These are phyloP conservation scores for Epsilonema sp. DNA, from an alignment of 2,888 invertebrate species.

Conservation along the genomic window DNA sequence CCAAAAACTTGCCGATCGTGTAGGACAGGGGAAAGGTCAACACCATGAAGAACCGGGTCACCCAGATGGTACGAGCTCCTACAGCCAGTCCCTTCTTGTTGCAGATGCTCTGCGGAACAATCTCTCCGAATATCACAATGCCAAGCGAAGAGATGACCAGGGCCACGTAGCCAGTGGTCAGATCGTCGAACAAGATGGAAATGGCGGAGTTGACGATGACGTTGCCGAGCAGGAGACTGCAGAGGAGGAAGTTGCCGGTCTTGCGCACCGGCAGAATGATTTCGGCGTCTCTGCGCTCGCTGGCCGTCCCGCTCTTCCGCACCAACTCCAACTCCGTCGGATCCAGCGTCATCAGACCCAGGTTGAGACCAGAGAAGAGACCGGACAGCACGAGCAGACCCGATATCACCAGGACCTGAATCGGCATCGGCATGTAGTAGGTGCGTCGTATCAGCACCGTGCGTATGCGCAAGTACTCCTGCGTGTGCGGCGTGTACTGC, in stretches of 20 bases:
- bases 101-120: constrained; percentile 48
- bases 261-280: constrained; percentile 68
- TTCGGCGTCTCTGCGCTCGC: constrained; percentile 53
- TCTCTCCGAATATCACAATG: constrained; percentile 92
- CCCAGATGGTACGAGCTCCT: constrained; percentile 75
- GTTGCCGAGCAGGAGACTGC: constrained; percentile 47
- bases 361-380: constrained; percentile 76
- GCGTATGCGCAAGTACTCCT: too few relatives aligned
- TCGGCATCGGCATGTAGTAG: too few relatives aligned
- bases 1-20: constrained; percentile 42
- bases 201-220: constrained; percentile 87
- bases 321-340: not conserved
- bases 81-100: constrained; percentile 53
- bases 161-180: constrained; percentile 57
- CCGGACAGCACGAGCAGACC: constrained; percentile 62
- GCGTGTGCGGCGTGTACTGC: too few relatives aligned
- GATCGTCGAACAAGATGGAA: constrained; percentile 72
- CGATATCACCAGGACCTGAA: constrained; percentile 46
- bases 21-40: constrained; percentile 77
- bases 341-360: constrained; percentile 79
- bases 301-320: not conserved
- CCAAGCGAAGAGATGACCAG: constrained; percentile 34
- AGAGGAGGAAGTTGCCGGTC: constrained; percentile 73
- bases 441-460: too few relatives aligned
- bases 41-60: constrained; percentile 82